Conservation (phyloP, 30 jellyfish, hydroid and myxozoan species). For the Mastigias papua region DNA sequence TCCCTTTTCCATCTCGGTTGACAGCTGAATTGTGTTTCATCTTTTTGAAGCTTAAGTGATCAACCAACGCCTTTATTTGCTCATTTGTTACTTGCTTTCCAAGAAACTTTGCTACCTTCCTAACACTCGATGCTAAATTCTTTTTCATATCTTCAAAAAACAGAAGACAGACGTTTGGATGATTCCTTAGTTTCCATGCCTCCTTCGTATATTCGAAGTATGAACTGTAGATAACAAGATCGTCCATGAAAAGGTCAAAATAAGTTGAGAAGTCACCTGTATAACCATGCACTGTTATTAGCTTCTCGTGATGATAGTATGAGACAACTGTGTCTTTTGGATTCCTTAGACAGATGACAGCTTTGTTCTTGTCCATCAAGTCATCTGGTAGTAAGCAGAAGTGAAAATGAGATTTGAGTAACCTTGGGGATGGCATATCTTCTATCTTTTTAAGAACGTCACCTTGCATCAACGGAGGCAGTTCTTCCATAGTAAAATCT, state of each 20-base stretch:
- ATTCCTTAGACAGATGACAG: constrained; percentile 17
- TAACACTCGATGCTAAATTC: constrained; percentile 3
- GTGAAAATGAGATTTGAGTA: neutral
- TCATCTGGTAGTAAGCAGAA: constrained; percentile 2
- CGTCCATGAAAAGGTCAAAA: constrained; percentile 45
- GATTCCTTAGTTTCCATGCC: constrained; percentile 50
- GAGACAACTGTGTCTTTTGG: constrained; percentile 35
- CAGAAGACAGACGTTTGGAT: constrained; percentile 23
- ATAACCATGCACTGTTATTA: constrained; percentile 9
- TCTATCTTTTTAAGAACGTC: neutral
- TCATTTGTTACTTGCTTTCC: neutral
- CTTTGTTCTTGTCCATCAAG: neutral
- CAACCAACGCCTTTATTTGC: neutral
- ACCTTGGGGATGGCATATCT: neutral
- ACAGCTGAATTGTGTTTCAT: neutral
- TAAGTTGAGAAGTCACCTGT: constrained; percentile 9
- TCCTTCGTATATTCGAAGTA: constrained; percentile 31
- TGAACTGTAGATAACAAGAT: constrained; percentile 19
- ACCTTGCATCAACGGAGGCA: neutral
- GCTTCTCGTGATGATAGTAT: constrained; percentile 15
- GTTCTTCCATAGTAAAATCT: neutral
- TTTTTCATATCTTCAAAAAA: constrained; percentile 45
- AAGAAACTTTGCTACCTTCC: constrained; percentile 17
- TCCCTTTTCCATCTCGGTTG: neutral
- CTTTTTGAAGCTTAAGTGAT: neutral